Percentiles rank a stretch among this genome's conserved stretches.
Conservation (phyloP, 1,140 invertebrate genomes). For the Grapholita molesta region DNA sequence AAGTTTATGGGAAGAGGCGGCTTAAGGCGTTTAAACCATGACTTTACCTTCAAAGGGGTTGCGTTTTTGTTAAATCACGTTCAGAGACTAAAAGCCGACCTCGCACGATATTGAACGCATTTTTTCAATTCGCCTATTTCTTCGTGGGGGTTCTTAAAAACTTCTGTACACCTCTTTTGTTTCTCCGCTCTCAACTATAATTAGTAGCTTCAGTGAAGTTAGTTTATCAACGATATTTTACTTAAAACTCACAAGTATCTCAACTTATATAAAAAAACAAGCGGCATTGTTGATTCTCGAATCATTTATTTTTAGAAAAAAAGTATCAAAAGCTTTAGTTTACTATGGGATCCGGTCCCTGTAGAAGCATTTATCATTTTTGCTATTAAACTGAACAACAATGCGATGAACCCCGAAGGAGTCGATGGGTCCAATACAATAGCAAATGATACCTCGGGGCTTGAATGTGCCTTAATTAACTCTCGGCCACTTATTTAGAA, state of each 20-base stretch:
- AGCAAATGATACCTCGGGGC: constrained; percentile 70
- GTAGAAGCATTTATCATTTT: constrained; percentile 72
- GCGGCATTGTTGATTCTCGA: background rate
- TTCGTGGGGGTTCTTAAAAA: constrained; percentile 61
- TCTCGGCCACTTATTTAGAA: constrained; percentile 40
- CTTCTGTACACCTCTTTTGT: constrained; percentile 44
- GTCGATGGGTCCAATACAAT: constrained; percentile 65
- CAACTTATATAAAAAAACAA: background rate
- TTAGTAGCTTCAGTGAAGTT: constrained; percentile 62
- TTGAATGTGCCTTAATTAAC: constrained; percentile 73
- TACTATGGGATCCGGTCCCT: constrained; percentile 47
- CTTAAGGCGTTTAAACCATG: constrained; percentile 64
- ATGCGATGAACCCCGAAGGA: constrained; percentile 65
- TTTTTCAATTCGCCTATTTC: constrained; percentile 48
- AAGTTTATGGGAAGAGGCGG: constrained; percentile 66
- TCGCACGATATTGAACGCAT: constrained; percentile 48
- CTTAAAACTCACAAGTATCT: background rate
- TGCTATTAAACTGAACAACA: constrained; percentile 71
- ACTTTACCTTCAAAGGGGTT: constrained; percentile 70
- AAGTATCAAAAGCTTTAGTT: constrained; percentile 18
- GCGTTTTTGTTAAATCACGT: constrained; percentile 69
- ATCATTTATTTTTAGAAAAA: background rate
- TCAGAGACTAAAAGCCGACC: constrained; percentile 51
- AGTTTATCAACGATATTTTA: constrained; percentile 41
- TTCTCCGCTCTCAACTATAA: constrained; percentile 58